These are phyloP conservation scores for Tachyglossus aculeatus DNA, from an alignment of 2,797 vertebrate species.

Conservation along the genomic window DNA sequence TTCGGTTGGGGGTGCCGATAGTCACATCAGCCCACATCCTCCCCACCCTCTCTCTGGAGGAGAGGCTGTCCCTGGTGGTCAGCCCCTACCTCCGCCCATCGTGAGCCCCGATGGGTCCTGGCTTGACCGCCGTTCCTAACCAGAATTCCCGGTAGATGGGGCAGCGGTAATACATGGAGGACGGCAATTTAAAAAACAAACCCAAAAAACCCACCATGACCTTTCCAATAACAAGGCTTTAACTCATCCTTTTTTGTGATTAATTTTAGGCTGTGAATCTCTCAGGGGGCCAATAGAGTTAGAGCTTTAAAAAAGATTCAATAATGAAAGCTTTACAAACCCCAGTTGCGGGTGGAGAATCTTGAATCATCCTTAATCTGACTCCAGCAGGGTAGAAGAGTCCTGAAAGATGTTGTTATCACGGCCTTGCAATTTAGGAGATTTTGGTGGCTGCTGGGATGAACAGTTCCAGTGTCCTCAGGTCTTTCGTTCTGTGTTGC, in stretches of 20 bases:
- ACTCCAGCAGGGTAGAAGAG: conserved; percentile 27
- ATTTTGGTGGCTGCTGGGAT: conserved; percentile 42
- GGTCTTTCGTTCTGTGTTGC: conserved; percentile 41
- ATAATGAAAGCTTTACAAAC: conserved; percentile 45
- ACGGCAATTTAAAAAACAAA: too few relatives aligned
- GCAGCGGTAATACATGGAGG: too few relatives aligned
- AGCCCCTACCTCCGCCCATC: too few relatives aligned
- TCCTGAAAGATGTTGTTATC: conserved; percentile 37
- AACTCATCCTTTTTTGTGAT: conserved; percentile 30
- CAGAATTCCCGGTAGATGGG: too few relatives aligned
- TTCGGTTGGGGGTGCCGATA: too few relatives aligned
- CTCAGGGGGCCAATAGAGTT: too few relatives aligned
- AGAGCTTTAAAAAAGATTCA: conserved; percentile 46
- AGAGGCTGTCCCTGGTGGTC: too few relatives aligned
- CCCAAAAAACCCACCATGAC: neutral
- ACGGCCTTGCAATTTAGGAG: conserved; percentile 44
- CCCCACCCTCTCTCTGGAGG: too few relatives aligned
- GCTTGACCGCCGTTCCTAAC: too few relatives aligned
- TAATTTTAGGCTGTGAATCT: conserved; percentile 47
- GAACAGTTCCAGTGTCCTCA: conserved; percentile 43
- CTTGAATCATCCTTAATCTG: conserved; percentile 40
- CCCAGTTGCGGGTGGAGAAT: conserved; percentile 26
- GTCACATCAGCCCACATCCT: too few relatives aligned
- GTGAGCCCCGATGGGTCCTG: too few relatives aligned
- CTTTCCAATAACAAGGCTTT: neutral